Evolutionary conservation across 2,113 vertebrate species (phyloP).

Genomic region (Channa argus): DNA sequence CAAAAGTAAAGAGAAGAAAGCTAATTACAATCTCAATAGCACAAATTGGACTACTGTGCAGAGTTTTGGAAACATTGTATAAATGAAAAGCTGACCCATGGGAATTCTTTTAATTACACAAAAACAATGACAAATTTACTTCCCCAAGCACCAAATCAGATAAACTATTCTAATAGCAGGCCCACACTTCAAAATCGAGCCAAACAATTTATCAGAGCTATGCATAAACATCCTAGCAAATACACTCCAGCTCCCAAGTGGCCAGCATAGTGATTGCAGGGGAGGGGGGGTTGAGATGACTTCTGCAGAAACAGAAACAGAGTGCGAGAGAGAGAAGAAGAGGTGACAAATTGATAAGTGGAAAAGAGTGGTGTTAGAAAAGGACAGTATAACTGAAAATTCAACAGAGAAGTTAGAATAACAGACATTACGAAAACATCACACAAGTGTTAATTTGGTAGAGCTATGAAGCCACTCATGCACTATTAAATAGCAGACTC

Average conservation of each 20-base stretch:
- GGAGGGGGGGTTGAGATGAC: constrained; percentile 19
- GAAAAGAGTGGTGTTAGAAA: constrained; percentile 12
- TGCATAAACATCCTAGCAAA: constrained; percentile 56
- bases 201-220: constrained; percentile 64
- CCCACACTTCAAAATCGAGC: constrained; percentile 48
- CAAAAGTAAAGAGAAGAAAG: not conserved
- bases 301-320: constrained; percentile 18
- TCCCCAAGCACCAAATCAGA: constrained; percentile 51
- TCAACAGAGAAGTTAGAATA: constrained; percentile 20
- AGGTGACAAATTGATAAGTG: constrained; percentile 35
- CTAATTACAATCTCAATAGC: constrained; percentile 8
- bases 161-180: constrained; percentile 60
- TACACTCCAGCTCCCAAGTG: constrained; percentile 51
- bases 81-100: constrained; percentile 45
- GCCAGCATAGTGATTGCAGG: constrained; percentile 17
- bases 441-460: constrained; percentile 62
- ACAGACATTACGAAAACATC: constrained; percentile 55
- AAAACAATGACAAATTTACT: constrained; percentile 56
- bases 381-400: constrained; percentile 52
- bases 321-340: constrained; percentile 15
- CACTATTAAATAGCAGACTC: constrained; percentile 64
- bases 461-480: constrained; percentile 54
- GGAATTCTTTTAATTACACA: constrained; percentile 58
- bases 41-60: not conserved
- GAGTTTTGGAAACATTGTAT: constrained; percentile 22